Evolutionary conservation across 1,140 invertebrate species (phyloP), one percentile per base, ranked within the genome.

Genomic region (Wiebesia pumilae): DNA sequence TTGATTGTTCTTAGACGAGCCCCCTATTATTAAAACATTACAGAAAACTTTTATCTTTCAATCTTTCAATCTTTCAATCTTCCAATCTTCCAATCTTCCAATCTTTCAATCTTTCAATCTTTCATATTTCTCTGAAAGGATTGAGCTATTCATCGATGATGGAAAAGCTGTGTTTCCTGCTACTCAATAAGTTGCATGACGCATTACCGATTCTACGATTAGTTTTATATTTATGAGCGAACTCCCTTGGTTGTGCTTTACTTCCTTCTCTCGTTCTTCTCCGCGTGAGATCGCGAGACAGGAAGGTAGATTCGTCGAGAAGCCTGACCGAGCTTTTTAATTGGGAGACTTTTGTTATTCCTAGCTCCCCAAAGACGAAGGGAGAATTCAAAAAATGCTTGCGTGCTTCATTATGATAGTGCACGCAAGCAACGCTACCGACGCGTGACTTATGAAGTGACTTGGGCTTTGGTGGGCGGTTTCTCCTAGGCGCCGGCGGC

Each of bases 101-200:
- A n/a, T n/a, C n/a, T n/a, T n/a, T n/a, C n/a, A n/a, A n/a, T n/a
- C n/a, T n/a, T 24, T 3, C 24, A 24, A 30, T 6, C 27, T 3
- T n/a, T 6, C 43, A 7, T 47, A 47, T 40, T 16, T 24, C 35
- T 2, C 21, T 6, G 33, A 69, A 83, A 58, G 7, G 71, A 75
- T 27, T 71, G 71, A 47, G 35, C 21, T 38, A 81, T 67, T 33
- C 40, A 24, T 19, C 54, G 40, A 14, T 81, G 78, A 86, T 86
- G 67, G 84, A 86, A 86, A 86, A 85, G 35, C 35, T 51, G 67
- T 85, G 84, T 85, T 83, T 47, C 54, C 24, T 35, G 38, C 47
- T 75, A 12, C 83, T 75, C 84, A 27, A 85, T 85, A 62, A 85
- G 75, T 85, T 75, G 75, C 73, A 47, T 12, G 14, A 0, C 6